phyloP scores from a whole-genome alignment of 1,140 invertebrate genomes.

The Hyles vespertilio region DNA sequence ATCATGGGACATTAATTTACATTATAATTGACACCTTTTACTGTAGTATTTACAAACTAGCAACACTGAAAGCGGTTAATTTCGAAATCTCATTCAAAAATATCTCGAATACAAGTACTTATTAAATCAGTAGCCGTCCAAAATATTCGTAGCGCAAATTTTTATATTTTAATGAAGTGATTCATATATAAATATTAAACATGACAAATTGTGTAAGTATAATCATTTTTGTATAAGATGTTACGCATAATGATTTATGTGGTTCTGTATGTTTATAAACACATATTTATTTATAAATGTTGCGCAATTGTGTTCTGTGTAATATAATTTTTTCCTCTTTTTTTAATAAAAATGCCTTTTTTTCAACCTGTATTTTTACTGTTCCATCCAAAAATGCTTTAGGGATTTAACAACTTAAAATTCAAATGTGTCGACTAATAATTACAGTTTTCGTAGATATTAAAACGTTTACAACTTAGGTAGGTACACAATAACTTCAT shows the following conservation, averaged over 20 bases:
- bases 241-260: conserved; percentile 49
- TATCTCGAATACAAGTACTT: conserved; percentile 3
- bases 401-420: too few species aligned
- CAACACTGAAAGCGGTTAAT: too few species aligned
- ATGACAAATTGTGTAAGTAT: conserved; percentile 22
- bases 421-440: too few species aligned
- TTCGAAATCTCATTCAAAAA: too few species aligned
- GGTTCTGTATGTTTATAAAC: conserved; percentile 37
- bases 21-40: too few species aligned
- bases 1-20: too few species aligned
- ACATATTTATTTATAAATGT: conserved; percentile 60
- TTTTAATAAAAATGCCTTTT: conserved; percentile 57
- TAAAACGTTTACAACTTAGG: too few species aligned
- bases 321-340: conserved; percentile 58
- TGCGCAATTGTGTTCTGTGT: conserved; percentile 60
- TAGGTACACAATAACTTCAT: too few species aligned
- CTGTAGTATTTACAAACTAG: too few species aligned
- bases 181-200: conserved; percentile 20
- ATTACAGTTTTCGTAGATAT: too few species aligned
- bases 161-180: conserved; percentile 15
- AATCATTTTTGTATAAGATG: conserved; percentile 33
- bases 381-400: neutral
- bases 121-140: conserved; percentile 12
- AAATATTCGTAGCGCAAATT: conserved; percentile 28
- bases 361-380: conserved; percentile 12